Conservation (phyloP, 2,113 vertebrate genomes). For the Paracanthobrama guichenoti region DNA sequence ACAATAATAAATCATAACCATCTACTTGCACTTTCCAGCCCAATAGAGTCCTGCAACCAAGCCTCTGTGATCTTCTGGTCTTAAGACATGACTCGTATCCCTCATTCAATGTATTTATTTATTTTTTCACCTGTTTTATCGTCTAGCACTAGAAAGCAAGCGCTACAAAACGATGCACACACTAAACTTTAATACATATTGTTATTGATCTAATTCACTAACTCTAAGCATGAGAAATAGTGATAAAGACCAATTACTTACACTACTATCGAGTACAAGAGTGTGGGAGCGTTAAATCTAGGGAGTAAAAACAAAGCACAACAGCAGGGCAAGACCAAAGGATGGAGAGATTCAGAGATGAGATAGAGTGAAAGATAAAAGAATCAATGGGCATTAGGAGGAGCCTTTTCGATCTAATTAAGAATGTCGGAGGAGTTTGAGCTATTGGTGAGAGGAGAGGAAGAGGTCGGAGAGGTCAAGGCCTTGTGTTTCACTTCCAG, state of each 20-base stretch:
- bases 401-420: conserved; percentile 36
- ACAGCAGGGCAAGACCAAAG: conserved; percentile 5
- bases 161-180: no score
- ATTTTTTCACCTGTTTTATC: not conserved
- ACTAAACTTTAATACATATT: no score
- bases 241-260: not conserved
- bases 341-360: not conserved
- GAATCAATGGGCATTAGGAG: conserved; percentile 28
- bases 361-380: conserved; percentile 16
- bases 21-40: not conserved
- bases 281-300: not conserved
- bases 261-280: not conserved
- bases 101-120: not conserved
- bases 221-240: not conserved
- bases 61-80: not conserved
- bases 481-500: conserved; percentile 33
- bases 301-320: not conserved
- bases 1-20: not conserved
- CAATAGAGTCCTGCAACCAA: no score
- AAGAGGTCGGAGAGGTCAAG: conserved; percentile 15
- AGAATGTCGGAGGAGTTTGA: conserved; percentile 8
- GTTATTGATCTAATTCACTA: not conserved
- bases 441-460: conserved; percentile 30
- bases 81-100: not conserved
- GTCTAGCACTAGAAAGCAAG: not conserved